Evolutionary conservation across 2,113 vertebrate species (phyloP), one percentile per base, ranked within the genome.

Genomic region (Neomonachus schauinslandi): DNA sequence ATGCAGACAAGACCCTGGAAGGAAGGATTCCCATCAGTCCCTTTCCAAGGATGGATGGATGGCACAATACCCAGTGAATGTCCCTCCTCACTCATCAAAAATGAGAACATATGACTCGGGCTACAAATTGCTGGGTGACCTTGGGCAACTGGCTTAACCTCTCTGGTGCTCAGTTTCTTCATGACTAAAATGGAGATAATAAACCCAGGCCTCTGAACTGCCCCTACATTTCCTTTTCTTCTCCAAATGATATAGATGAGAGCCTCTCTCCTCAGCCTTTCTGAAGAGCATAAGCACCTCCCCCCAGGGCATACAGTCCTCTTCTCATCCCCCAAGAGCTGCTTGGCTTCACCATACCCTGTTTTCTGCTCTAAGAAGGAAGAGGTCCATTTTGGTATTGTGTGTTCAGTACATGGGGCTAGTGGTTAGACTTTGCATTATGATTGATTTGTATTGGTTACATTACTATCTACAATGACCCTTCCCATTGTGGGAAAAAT

Each of bases 1-100:
- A 90, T 9, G 4, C n/a, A 96, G 83, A 53, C 28, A 84, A 95
- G 71, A 61, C 19, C 11, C 72, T 18, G 18, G 87, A 31, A 94
- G 53, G 24, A 92, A 79, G 15, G 9, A 69, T 12, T 7, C 15
- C 6, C 61, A 36, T 39, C 1, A 72, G 19, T 7, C 4, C 19
- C 26, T 42, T 24, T 18, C 36, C 61, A 33, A 71, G 39, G 14
- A 53, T 1, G 3, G 28, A 5, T 6, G 2, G 22, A 46, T 16
- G 67, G 51, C 59, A 39, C 11, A 42, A 55, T 22, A 6, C 18
- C 33, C 61, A 65, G 46, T 33, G 11, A 19, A 15, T 42, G 4
- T 59, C 8, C 36, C 28, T 89, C n/a, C 21, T 16, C 39, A 21
- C 67, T 69, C 11, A 26, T 93, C 72, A 55, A 89, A 93, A 69